A percentile compares a stretch with the other conserved stretches of the same genome.
phyloP scores from a whole-genome alignment of 2,797 vertebrate genomes.

The Brotula barbata region DNA sequence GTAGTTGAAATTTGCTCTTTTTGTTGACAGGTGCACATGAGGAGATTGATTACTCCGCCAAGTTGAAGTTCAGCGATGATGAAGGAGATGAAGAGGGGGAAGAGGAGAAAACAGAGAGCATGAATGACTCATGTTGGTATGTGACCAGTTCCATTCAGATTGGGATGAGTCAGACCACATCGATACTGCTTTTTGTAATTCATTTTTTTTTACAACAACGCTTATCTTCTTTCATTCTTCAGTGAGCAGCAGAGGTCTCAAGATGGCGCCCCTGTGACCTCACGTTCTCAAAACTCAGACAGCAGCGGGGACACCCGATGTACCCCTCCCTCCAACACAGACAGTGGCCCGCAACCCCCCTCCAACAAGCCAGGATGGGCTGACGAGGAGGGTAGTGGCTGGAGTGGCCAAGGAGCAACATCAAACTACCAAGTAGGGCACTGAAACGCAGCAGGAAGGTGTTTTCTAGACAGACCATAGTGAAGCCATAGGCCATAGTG shows the following conservation, averaged over 20 bases:
- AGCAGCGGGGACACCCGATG: slow-evolving; percentile 73
- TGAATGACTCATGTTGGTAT: slow-evolving; percentile 78
- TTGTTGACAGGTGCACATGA: slow-evolving; percentile 86
- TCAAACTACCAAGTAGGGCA: slow-evolving; percentile 82
- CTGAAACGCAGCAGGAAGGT: slow-evolving; percentile 8
- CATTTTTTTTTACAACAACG: no score
- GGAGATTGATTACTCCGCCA: slow-evolving; percentile 95
- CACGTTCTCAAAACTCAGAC: slow-evolving; percentile 74
- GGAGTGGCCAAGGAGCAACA: slow-evolving; percentile 75
- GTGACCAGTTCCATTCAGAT: slow-evolving; percentile 19
- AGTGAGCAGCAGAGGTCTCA: slow-evolving; percentile 76
- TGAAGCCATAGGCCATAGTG: no score
- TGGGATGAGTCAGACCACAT: neutral
- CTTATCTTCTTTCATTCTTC: neutral
- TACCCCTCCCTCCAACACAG: slow-evolving; percentile 75
- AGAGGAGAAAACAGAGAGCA: slow-evolving; percentile 78
- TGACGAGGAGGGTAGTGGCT: slow-evolving; percentile 82
- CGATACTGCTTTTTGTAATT: neutral
- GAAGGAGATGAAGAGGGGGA: slow-evolving; percentile 90
- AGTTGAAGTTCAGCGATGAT: slow-evolving; percentile 95
- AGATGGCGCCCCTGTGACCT: slow-evolving; percentile 62
- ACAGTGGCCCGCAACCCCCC: slow-evolving; percentile 77
- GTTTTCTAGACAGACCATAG: neutral
- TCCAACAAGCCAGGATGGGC: slow-evolving; percentile 85
- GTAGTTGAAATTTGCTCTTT: slow-evolving; percentile 9